phyloP scores from a whole-genome alignment of 2,797 vertebrate genomes.

The Astyanax mexicanus region DNA sequence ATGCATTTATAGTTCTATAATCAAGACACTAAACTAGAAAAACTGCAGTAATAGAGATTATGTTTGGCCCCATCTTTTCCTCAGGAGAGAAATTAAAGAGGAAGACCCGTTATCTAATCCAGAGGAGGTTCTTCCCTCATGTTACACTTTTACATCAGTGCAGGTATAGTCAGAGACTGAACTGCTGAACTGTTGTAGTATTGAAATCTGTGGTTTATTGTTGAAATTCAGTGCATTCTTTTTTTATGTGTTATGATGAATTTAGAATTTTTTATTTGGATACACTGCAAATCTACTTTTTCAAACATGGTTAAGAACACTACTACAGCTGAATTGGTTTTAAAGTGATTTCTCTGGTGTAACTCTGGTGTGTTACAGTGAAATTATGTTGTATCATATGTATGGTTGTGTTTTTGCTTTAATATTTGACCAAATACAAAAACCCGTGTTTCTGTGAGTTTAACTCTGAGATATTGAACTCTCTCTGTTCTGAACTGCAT shows the following conservation, averaged over 20 bases:
- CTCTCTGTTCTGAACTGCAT: conserved; percentile 21
- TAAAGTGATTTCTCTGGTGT: neutral
- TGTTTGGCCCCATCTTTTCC: too few relatives aligned
- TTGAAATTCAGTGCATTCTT: neutral
- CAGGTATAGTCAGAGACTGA: neutral
- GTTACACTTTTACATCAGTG: neutral
- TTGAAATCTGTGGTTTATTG: neutral
- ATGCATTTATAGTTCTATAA: too few relatives aligned
- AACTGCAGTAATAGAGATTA: too few relatives aligned
- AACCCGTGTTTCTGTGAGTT: conserved; percentile 33
- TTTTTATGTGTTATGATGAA: neutral
- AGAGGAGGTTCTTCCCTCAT: too few relatives aligned
- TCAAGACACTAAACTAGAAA: too few relatives aligned
- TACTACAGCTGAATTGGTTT: too few relatives aligned
- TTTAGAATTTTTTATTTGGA: neutral
- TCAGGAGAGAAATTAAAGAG: too few relatives aligned
- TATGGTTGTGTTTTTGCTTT: conserved; percentile 22
- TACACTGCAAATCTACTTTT: conserved; percentile 1
- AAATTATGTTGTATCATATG: conserved; percentile 5
- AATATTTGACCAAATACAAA: conserved; percentile 47
- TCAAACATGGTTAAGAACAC: conserved; percentile 11
- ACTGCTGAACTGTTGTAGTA: too few relatives aligned
- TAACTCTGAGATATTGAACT: conserved; percentile 22
- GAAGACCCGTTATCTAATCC: too few relatives aligned
- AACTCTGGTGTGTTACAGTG: neutral